Evolutionary conservation across 2,797 vertebrate species (phyloP).

Genomic region (Eospalax fontanierii): DNA sequence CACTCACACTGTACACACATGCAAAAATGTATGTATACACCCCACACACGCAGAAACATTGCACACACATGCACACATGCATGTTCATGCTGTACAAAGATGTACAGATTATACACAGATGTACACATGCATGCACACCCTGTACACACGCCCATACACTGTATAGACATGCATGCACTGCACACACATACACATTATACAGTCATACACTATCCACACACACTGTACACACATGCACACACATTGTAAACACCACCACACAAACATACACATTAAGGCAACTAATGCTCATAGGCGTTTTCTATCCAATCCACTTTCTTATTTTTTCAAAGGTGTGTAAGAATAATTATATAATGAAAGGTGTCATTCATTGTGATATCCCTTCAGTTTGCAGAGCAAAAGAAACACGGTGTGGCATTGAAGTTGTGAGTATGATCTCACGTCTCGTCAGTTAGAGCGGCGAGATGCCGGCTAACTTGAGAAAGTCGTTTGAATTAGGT

Average conservation of each 20-base stretch:
- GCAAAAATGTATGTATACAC: no score
- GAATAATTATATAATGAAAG: slow-evolving; percentile 63
- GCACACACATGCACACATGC: no score
- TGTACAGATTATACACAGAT: no score
- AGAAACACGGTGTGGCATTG: slow-evolving; percentile 32
- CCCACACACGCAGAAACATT: no score
- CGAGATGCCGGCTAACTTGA: slow-evolving; percentile 74
- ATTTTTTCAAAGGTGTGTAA: not conserved
- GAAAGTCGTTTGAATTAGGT: slow-evolving; percentile 59
- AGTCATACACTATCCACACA: not conserved
- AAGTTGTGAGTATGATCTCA: slow-evolving; percentile 75
- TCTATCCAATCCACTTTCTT: not conserved
- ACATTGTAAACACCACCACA: not conserved
- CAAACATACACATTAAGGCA: not conserved
- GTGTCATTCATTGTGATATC: slow-evolving; percentile 74
- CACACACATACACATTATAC: not conserved
- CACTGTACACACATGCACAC: not conserved
- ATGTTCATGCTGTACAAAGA: no score
- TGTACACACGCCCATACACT: not conserved
- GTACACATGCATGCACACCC: no score
- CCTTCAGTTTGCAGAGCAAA: slow-evolving; percentile 52
- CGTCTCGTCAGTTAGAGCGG: slow-evolving; percentile 23
- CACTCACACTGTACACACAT: no score
- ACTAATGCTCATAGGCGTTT: not conserved
- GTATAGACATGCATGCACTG: not conserved